Evolutionary conservation across 2,797 vertebrate genomes (phyloP), one percentile per base, ranked within the genome.

Genomic region (Morelia viridis): DNA sequence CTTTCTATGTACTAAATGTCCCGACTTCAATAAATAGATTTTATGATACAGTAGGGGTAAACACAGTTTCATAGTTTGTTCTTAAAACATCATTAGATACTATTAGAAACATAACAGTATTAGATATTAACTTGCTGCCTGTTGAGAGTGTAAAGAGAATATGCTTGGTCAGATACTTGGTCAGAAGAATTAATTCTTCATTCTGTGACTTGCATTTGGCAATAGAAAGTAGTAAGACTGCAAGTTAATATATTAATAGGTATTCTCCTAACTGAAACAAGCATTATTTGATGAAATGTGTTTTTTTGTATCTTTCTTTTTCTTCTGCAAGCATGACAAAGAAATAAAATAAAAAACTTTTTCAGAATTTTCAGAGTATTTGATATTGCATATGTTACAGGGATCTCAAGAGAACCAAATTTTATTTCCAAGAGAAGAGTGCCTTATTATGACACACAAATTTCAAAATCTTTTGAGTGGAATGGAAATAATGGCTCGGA

Each of bases 351-450:
- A 12, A 28, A 2, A 15, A 12, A 8, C n/a, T 24, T 28, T 12
- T 83, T 50, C 26, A 60, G 13, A 64, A n/a, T 71, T 56, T 83
- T 35, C 35, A 80, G 12, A 17, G 26, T 71, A 31, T 64, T 57
- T 87, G 31, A 64, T 57, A 4, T 87, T 80, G 8, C 0, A 13
- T 96, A 65, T 96, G 95, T 97, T 96, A 88, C 93, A 98, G 98
- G 98, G 95, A 98, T 98, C 92, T 96, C 95, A 0, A 98, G 94
- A 96, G 98, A 98, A 90, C 98, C 98, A 90, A 97, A 97, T 92
- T 98, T 98, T 96, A 97, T 97, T 95, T 98, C 98, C 85, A 98
- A 98, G 96, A 98, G 97, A 95, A 98, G 97, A 93, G 97, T 98
- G 35, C 97, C 97, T 68, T 95, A 98, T 93, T 94, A 95, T 92